Evolutionary conservation across 2,888 invertebrate genomes (phyloP).

Genomic region (Lepetodrilus schrolli): DNA sequence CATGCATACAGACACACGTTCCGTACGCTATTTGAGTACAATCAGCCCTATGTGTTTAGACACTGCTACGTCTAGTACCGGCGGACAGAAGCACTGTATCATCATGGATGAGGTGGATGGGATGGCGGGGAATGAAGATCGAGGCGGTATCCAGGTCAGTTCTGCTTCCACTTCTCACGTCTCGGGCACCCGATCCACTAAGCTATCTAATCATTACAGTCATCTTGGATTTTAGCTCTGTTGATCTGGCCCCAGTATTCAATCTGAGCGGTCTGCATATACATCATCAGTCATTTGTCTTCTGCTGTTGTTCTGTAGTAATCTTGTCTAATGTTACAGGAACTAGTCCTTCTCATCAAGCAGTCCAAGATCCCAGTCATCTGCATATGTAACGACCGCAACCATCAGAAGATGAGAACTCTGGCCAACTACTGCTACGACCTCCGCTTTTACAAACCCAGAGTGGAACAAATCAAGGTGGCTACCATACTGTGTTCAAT

Average conservation of each 20-base stretch:
- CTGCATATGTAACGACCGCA: constrained; percentile 96
- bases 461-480: constrained; percentile 93
- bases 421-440: constrained; percentile 96
- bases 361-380: constrained; percentile 79
- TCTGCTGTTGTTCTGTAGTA: too few species aligned
- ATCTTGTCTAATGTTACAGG: constrained; percentile 78
- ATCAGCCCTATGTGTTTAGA: background rate
- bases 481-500: background rate
- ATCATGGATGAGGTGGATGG: constrained; percentile 99
- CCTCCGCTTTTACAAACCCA: constrained; percentile 87
- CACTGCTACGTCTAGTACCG: constrained; percentile 22
- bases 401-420: constrained; percentile 91
- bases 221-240: too few species aligned
- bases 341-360: constrained; percentile 93
- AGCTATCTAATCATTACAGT: too few species aligned
- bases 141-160: constrained; percentile 87
- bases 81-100: constrained; percentile 85
- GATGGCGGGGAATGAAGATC: constrained; percentile 99
- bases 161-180: too few species aligned
- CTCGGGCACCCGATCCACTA: too few species aligned
- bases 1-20: too few species aligned
- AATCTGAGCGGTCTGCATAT: too few species aligned
- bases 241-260: too few species aligned
- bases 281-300: too few species aligned
- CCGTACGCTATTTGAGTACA: too few species aligned